A percentile compares a stretch with the other conserved stretches of the same genome.
These are phyloP conservation scores for Drosophila mimica DNA, from an alignment of 2,888 invertebrate genomes.

Conservation along the genomic window DNA sequence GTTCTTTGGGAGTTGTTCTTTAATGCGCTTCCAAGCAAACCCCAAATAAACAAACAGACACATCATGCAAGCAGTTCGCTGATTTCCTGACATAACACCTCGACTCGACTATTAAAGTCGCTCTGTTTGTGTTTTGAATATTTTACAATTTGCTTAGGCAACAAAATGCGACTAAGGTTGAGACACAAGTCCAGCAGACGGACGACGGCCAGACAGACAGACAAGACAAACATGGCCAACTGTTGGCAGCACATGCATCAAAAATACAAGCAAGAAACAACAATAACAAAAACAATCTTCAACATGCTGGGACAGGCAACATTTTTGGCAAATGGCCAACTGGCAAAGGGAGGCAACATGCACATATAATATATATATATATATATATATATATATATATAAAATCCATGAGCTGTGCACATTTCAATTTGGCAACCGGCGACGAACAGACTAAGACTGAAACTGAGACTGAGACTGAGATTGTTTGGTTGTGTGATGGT, in stretches of 20 bases:
- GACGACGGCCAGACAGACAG: neutral
- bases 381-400: slow-evolving; percentile 22
- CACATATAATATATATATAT: slow-evolving; percentile 9
- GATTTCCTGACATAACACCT: slow-evolving; percentile 38
- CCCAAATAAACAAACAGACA: neutral
- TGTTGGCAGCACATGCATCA: slow-evolving; percentile 52
- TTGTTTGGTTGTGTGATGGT: neutral
- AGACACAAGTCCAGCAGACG: slow-evolving; percentile 11
- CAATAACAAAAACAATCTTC: slow-evolving; percentile 21
- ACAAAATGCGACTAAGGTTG: slow-evolving; percentile 24
- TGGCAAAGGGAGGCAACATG: slow-evolving; percentile 1
- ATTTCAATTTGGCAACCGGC: slow-evolving; percentile 68
- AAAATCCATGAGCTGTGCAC: slow-evolving; percentile 58
- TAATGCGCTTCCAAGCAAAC: neutral
- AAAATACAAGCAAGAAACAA: slow-evolving; percentile 3
- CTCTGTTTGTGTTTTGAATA: slow-evolving; percentile 28
- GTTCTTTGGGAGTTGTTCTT: neutral
- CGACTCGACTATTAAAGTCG: slow-evolving; percentile 32
- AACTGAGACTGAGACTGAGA: neutral
- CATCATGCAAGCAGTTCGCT: slow-evolving; percentile 7
- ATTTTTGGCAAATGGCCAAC: slow-evolving; percentile 70
- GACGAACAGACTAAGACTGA: slow-evolving; percentile 2
- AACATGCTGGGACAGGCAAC: slow-evolving; percentile 22
- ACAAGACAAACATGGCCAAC: slow-evolving; percentile 42
- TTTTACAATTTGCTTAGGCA: slow-evolving; percentile 49